These are phyloP conservation scores for Ichneumoninae sp. DNA, from an alignment of 2,888 invertebrate species.

Conservation along the genomic window DNA sequence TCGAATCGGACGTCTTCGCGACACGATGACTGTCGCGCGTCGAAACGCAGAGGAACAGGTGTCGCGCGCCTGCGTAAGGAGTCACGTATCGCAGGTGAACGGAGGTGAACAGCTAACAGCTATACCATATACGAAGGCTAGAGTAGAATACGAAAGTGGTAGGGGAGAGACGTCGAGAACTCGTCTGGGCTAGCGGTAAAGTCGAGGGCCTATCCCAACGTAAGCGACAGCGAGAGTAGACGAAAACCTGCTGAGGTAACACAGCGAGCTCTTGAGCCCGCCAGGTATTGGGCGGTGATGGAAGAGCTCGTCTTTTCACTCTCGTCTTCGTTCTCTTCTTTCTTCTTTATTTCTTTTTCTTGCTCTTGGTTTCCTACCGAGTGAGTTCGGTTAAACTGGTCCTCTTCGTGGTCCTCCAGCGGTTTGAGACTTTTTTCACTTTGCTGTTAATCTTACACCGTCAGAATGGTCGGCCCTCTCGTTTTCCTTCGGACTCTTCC, in stretches of 20 bases:
- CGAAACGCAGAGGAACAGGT: slow-evolving; percentile 28
- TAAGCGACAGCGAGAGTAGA: slow-evolving; percentile 66
- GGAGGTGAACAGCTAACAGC: slow-evolving; percentile 19
- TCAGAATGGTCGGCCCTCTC: background rate
- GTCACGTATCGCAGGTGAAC: slow-evolving; percentile 50
- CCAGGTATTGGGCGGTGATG: slow-evolving; percentile 32
- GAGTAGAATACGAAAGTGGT: slow-evolving; percentile 15
- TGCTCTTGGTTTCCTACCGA: background rate
- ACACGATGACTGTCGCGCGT: background rate
- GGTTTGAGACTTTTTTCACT: background rate
- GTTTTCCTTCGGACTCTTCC: slow-evolving; percentile 9
- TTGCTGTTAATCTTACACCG: slow-evolving; percentile 17
- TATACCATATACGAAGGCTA: slow-evolving; percentile 18
- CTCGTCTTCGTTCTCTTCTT: slow-evolving; percentile 12
- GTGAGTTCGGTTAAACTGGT: slow-evolving; percentile 11
- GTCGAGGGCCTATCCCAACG: slow-evolving; percentile 69
- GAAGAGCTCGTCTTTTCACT: slow-evolving; percentile 14
- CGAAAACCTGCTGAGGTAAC: slow-evolving; percentile 57
- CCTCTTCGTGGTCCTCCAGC: background rate
- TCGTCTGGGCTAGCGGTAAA: slow-evolving; percentile 67
- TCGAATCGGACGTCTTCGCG: background rate
- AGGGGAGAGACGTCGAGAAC: slow-evolving; percentile 40
- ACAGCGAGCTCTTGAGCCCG: slow-evolving; percentile 11
- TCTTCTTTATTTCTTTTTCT: background rate
- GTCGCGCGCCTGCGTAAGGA: background rate